phyloP scores from a whole-genome alignment of 2,888 invertebrate species.

The Drosophila borborema region DNA sequence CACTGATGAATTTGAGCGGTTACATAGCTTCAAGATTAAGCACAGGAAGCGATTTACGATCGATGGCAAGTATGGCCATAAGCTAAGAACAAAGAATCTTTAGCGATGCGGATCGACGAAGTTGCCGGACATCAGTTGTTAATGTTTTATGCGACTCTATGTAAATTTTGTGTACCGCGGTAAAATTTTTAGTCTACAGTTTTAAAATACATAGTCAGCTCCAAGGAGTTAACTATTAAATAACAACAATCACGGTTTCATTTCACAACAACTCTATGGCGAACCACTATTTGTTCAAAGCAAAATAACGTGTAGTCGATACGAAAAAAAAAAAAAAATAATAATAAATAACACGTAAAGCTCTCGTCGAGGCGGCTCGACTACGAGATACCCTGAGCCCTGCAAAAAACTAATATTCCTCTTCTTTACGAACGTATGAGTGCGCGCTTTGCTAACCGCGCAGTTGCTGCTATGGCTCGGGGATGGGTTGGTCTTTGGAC shows the following conservation, averaged over 20 bases:
- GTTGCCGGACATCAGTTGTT: constrained; percentile 1
- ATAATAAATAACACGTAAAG: no score
- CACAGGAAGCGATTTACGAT: neutral
- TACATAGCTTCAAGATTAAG: constrained; percentile 19
- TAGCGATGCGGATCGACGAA: neutral
- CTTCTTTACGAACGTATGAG: no score
- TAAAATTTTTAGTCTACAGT: constrained; percentile 5
- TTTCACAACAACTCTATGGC: neutral
- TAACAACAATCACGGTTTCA: neutral
- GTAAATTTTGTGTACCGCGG: neutral
- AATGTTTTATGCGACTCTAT: constrained; percentile 4
- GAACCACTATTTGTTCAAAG: neutral
- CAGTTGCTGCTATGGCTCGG: no score
- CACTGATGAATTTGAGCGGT: constrained; percentile 60
- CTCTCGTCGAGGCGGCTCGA: no score
- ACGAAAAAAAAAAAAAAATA: neutral
- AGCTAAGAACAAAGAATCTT: constrained; percentile 1
- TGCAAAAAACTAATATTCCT: no score
- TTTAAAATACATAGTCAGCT: constrained; percentile 9
- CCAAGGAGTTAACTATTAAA: neutral
- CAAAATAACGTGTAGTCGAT: neutral
- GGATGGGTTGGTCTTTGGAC: no score
- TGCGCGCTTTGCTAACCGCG: no score
- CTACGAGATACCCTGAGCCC: no score
- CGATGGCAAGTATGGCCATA: neutral